Evolutionary conservation across 2,797 vertebrate genomes (phyloP).

Genomic region (Decapterus maruadsi): DNA sequence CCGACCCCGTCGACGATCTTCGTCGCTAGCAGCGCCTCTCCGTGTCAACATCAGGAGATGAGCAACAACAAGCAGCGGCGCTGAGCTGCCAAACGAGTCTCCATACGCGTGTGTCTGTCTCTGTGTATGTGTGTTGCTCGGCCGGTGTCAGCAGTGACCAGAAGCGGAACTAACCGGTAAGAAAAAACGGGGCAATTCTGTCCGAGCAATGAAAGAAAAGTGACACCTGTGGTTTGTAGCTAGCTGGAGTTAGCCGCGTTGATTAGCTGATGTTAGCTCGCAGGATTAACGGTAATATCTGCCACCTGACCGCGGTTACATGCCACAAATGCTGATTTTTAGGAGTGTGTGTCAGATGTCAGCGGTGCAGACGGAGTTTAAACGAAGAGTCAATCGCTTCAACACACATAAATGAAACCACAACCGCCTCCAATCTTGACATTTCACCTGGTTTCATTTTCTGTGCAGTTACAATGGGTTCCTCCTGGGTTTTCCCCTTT

Average conservation of each 20-base stretch:
- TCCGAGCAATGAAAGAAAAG: not conserved
- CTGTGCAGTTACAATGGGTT: not conserved
- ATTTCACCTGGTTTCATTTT: not conserved
- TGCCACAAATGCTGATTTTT: no score
- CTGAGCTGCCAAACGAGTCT: not conserved
- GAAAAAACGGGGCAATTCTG: not conserved
- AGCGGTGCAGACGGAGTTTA: not conserved
- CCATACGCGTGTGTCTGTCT: not conserved
- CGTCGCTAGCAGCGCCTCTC: slow-evolving; percentile 8
- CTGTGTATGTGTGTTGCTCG: no score
- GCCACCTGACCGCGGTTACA: slow-evolving; percentile 5
- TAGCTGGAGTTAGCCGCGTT: slow-evolving; percentile 29
- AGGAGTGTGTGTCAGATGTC: accelerated
- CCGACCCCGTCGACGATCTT: slow-evolving; percentile 50
- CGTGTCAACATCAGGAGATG: slow-evolving; percentile 60
- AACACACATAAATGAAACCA: not conserved
- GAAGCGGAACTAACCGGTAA: slow-evolving; percentile 25
- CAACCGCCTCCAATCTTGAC: not conserved
- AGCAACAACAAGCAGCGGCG: slow-evolving; percentile 17
- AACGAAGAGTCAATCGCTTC: not conserved
- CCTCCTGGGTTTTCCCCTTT: not conserved
- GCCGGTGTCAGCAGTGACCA: not conserved
- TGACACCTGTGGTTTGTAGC: slow-evolving; percentile 16
- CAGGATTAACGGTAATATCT: slow-evolving; percentile 9
- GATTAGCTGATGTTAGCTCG: slow-evolving; percentile 49